Conservation (phyloP, 2,113 vertebrate genomes). For the Oncorhynchus mykiss region DNA sequence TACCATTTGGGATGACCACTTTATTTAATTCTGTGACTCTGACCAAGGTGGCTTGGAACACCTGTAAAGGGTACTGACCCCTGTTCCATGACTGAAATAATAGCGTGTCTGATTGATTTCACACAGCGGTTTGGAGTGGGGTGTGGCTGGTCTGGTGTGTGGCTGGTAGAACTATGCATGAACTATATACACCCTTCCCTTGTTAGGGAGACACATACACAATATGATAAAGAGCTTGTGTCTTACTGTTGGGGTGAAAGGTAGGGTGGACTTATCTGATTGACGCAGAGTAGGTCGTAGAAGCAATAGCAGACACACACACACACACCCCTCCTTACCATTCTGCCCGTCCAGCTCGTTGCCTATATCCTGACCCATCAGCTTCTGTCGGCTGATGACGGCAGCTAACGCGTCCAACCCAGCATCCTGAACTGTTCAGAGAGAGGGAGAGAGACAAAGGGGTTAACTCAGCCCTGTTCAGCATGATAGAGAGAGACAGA, state of each 20-base stretch:
- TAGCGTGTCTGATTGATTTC: constrained; percentile 48
- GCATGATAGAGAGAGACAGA: background rate
- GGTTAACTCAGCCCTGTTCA: background rate
- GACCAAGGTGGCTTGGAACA: background rate
- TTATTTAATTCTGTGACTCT: background rate
- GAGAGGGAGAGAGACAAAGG: constrained; percentile 6
- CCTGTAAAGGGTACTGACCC: background rate
- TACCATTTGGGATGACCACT: too few relatives aligned
- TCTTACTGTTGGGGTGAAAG: too few relatives aligned
- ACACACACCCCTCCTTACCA: constrained; percentile 76
- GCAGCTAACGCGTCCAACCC: constrained; percentile 89
- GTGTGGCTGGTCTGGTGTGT: constrained; percentile 15
- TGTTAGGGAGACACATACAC: background rate
- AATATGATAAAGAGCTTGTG: background rate
- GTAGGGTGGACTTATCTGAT: too few relatives aligned
- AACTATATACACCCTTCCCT: background rate
- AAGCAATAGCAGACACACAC: background rate
- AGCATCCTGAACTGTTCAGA: constrained; percentile 86
- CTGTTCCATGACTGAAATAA: constrained; percentile 37
- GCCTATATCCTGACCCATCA: constrained; percentile 95
- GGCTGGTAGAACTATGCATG: constrained; percentile 24
- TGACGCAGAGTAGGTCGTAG: background rate
- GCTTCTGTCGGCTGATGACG: constrained; percentile 91
- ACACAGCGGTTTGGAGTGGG: background rate
- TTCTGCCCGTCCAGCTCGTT: constrained; percentile 96